Evolutionary conservation across 1,140 invertebrate species (phyloP).

Genomic region (Berghia stephanieae): DNA sequence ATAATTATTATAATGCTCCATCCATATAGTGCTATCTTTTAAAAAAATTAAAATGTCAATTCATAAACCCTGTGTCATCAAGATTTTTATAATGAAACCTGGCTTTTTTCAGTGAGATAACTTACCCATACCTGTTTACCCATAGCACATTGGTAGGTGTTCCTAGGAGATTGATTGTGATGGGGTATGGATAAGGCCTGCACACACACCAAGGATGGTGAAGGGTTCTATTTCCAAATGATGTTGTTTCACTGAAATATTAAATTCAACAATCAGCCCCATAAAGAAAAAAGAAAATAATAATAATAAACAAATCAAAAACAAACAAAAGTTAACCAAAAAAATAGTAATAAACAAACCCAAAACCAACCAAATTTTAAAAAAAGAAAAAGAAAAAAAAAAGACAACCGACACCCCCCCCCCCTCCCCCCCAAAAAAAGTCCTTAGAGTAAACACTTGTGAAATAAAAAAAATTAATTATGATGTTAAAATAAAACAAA

Average conservation of each 20-base stretch:
- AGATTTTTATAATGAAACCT: no score
- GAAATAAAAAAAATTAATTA: neutral
- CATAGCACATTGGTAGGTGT: conserved; percentile 99
- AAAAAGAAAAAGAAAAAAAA: neutral
- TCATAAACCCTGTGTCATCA: no score
- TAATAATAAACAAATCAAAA: no score
- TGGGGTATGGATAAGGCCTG: conserved; percentile 99
- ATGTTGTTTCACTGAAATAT: conserved; percentile 74
- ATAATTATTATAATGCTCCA: no score
- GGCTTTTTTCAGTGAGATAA: no score
- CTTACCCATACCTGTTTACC: conserved; percentile 90
- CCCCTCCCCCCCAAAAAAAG: conserved; percentile 88
- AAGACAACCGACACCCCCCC: conserved; percentile 77
- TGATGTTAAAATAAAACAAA: no score
- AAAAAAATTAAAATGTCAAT: no score
- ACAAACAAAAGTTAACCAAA: no score
- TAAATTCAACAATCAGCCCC: no score
- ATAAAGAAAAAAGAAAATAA: no score
- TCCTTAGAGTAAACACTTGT: conserved; percentile 83
- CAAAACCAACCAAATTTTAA: neutral
- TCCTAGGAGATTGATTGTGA: conserved; percentile 98
- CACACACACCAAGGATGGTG: conserved; percentile 93
- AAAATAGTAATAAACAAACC: neutral
- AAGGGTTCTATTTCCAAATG: conserved; percentile 98
- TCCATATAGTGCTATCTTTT: no score